Conservation (phyloP, 2,797 vertebrate species). For the Paguma larvata region DNA sequence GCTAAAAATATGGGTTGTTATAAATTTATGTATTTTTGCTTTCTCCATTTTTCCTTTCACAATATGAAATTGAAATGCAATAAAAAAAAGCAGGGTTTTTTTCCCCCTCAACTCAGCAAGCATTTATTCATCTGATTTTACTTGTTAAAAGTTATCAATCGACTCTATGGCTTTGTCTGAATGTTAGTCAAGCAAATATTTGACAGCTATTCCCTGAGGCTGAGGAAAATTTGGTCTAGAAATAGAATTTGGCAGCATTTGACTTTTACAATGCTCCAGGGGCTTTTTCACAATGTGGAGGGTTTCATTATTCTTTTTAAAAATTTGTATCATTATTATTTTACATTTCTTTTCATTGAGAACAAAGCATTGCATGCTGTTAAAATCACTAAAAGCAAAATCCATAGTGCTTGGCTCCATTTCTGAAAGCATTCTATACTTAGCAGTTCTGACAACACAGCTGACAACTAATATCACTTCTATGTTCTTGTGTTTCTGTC, state of each 20-base stretch:
- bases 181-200: constrained; percentile 42
- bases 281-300: constrained; percentile 40
- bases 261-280: constrained; percentile 40
- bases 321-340: constrained; percentile 77
- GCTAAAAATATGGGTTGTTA: neutral
- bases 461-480: neutral
- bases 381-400: constrained; percentile 64
- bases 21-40: neutral
- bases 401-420: neutral
- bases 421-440: constrained; percentile 5
- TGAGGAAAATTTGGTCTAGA: constrained; percentile 42
- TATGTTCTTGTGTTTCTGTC: neutral
- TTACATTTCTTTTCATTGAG: constrained; percentile 67
- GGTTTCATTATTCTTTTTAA: constrained; percentile 63
- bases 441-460: neutral
- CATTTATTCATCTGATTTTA: constrained; percentile 64
- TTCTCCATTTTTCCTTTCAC: neutral
- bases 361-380: constrained; percentile 58
- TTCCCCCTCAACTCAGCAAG: constrained; percentile 29
- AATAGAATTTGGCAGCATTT: constrained; percentile 67
- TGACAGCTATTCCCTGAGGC: constrained; percentile 70
- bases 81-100: neutral
- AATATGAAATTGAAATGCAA: constrained; percentile 13
- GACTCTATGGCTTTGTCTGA: constrained; percentile 32
- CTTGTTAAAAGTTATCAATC: constrained; percentile 68